Base-by-base conservation (phyloP, 2,888 invertebrate genomes). In the Eupeodes luniger region DNA sequence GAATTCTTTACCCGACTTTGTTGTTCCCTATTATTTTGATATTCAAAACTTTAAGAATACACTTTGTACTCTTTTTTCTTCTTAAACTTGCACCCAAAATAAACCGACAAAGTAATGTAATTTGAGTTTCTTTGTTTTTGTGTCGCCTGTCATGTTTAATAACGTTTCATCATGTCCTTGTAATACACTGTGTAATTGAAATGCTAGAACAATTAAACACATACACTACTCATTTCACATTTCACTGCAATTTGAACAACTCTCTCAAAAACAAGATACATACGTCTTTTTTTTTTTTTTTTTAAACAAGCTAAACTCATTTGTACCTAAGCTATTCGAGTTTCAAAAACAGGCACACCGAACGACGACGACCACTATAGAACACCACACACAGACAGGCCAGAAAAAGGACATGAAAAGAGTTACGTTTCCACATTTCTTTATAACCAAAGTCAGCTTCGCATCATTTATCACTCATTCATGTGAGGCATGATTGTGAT, bases 391-490 rank as follows among this genome's bases (percentile, higher is more conserved):
- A 5, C 16, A 9, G 44, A 4, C 12, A 66, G 34, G 53, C 36
- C 40, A 62, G 19, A 16, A 9, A 11, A 59, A 61, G 34, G n/a
- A 69, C 70, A 34, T 62, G 51, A 64, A 86, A 27, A 79, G 82
- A 78, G 86, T 70, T 82, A 82, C 78, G 74, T 69, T 79, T 82
- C 79, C 80, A 75, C 86, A 82, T 82, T 86, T 86, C 75, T 59
- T 86, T 86, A 79, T 75, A 70, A 86, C 70, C 53, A 49, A 87
- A 87, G 87, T 87, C 87, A 87, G 74, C 70, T 59, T 69, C 62
- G 77, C 84, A 87, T 87, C 87, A 87, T 87, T 87, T 87, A 87
- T 87, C 87, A 87, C 84, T 87, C 87, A 84, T 84, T 87, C 87
- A 81, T 84, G 87, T 84, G 84, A 81, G 76, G 67, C 74, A 84